Conservation (phyloP, 2,113 vertebrate genomes). For the Archilochus colubris region DNA sequence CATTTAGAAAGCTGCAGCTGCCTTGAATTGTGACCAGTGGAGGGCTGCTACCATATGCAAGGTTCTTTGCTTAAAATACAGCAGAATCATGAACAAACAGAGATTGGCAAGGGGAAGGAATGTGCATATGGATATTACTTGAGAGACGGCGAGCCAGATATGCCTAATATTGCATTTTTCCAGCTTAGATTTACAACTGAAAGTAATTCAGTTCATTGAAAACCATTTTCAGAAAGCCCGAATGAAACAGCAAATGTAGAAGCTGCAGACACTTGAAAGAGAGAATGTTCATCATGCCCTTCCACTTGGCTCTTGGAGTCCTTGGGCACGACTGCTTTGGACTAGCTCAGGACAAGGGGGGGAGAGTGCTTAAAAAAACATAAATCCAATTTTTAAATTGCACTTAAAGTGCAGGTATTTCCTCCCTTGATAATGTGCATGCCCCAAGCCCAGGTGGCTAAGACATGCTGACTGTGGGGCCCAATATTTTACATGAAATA, state of each 20-base stretch:
- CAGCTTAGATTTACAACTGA: slow-evolving; percentile 3
- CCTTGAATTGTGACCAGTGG: slow-evolving; percentile 5
- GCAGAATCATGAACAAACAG: neutral
- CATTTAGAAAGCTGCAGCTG: slow-evolving; percentile 29
- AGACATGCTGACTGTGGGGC: neutral
- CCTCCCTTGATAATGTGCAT: neutral
- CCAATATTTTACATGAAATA: neutral
- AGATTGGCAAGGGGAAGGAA: slow-evolving; percentile 27
- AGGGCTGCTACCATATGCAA: slow-evolving; percentile 14
- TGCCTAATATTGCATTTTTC: neutral
- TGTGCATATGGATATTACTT: neutral
- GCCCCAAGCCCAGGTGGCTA: neutral
- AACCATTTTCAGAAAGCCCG: neutral
- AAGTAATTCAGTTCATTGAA: neutral
- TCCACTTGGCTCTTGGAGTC: neutral
- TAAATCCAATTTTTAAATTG: neutral
- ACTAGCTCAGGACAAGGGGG: neutral
- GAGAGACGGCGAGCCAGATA: neutral
- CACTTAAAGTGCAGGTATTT: neutral
- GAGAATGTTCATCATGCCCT: neutral
- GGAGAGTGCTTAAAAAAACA: neutral
- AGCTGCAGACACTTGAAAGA: neutral
- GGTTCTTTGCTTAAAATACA: slow-evolving; percentile 2
- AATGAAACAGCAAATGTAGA: neutral
- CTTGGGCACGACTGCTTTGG: neutral